phyloP scores from a whole-genome alignment of 2,113 vertebrate genomes.

The Python bivittatus region DNA sequence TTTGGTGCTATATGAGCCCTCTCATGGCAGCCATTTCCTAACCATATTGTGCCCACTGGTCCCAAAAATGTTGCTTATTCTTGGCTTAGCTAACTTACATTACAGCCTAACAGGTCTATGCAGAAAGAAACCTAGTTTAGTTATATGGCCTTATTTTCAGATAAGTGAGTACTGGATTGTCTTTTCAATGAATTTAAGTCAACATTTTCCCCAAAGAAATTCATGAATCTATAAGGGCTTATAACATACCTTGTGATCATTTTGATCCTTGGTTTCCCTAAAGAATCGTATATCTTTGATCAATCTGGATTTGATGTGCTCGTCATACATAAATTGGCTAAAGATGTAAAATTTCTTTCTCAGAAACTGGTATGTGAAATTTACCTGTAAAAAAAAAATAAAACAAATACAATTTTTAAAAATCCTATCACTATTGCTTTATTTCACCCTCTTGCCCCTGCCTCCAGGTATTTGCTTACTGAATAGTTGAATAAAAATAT shows the following conservation, averaged over 20 bases:
- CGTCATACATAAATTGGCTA: conserved; percentile 99
- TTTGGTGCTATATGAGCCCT: neutral
- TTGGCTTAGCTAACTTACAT: neutral
- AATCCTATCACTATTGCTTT: neutral
- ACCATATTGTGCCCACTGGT: neutral
- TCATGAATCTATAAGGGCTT: neutral
- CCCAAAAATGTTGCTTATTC: neutral
- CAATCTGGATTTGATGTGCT: conserved; percentile 97
- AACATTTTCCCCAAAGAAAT: neutral
- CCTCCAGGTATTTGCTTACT: neutral
- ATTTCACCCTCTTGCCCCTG: neutral
- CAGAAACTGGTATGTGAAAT: conserved; percentile 98
- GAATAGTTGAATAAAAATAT: neutral
- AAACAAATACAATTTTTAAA: conserved; percentile 31
- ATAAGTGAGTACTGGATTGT: neutral
- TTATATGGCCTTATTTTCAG: neutral
- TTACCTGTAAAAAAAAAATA: conserved; percentile 81
- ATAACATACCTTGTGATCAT: conserved; percentile 91
- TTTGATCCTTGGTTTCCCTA: conserved; percentile 97
- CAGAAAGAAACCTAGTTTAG: neutral
- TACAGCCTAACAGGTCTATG: neutral
- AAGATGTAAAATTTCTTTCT: conserved; percentile 99
- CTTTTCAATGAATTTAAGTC: neutral
- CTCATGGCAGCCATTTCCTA: neutral
- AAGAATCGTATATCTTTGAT: conserved; percentile 99